These are phyloP conservation scores for Cephus spinipes DNA, from an alignment of 2,888 invertebrate species.

Conservation along the genomic window DNA sequence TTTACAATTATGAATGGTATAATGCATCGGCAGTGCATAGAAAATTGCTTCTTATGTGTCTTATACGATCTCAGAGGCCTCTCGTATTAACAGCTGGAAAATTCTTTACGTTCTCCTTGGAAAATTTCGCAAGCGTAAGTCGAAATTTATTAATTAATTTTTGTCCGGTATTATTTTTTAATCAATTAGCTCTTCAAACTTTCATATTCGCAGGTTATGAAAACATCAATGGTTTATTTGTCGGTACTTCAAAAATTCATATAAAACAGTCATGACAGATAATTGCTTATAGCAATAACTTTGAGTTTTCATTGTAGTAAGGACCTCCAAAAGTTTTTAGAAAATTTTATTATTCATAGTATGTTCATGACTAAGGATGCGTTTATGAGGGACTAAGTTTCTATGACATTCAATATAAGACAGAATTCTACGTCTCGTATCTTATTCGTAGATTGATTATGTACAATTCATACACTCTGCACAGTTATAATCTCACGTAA, in stretches of 20 bases:
- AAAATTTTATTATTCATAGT: too few species aligned
- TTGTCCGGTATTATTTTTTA: too few species aligned
- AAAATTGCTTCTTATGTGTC: slow-evolving; percentile 65
- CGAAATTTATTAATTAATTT: not conserved
- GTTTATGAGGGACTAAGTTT: too few species aligned
- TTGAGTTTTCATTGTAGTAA: too few species aligned
- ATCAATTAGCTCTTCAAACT: not conserved
- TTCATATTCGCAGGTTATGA: slow-evolving; percentile 17
- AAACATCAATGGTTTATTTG: slow-evolving; percentile 16
- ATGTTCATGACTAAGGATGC: too few species aligned
- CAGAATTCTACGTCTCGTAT: too few species aligned
- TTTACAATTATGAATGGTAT: slow-evolving; percentile 67
- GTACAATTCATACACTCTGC: too few species aligned
- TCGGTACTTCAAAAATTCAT: slow-evolving; percentile 14
- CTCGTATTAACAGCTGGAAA: slow-evolving; percentile 68
- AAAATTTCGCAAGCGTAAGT: slow-evolving; percentile 68
- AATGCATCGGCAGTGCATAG: slow-evolving; percentile 58
- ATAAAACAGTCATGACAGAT: not conserved
- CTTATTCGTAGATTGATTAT: too few species aligned
- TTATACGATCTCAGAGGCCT: slow-evolving; percentile 68
- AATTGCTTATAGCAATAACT: too few species aligned
- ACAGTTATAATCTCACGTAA: too few species aligned
- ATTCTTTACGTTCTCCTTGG: slow-evolving; percentile 68
- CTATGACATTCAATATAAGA: too few species aligned
- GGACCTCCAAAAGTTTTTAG: too few species aligned